phyloP scores from a whole-genome alignment of 2,113 vertebrate genomes.

The Gambusia affinis region DNA sequence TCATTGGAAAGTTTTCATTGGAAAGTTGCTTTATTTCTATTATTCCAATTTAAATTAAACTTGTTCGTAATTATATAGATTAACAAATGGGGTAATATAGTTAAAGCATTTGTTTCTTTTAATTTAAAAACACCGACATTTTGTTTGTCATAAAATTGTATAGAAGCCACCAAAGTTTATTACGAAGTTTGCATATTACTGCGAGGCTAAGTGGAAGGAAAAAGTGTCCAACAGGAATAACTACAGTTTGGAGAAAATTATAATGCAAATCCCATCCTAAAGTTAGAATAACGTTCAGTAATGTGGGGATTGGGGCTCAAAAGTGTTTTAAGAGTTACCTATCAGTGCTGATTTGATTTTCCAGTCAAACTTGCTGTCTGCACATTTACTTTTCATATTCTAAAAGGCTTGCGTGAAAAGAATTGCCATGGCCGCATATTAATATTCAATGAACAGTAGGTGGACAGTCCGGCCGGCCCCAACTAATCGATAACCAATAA shows the following conservation, averaged over 20 bases:
- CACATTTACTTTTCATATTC: not conserved
- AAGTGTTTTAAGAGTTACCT: not conserved
- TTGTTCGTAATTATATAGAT: not conserved
- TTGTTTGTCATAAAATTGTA: not conserved
- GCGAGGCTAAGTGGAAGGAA: no score
- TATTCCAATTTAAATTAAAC: not conserved
- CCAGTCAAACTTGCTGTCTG: not conserved
- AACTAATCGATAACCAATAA: slow-evolving; percentile 17
- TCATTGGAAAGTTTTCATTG: no score
- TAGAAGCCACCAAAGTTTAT: no score
- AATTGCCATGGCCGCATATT: no score
- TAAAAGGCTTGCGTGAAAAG: no score
- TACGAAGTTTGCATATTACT: no score
- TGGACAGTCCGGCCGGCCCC: not conserved
- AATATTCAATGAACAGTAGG: not conserved
- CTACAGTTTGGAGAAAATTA: no score
- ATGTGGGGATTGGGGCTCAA: not conserved
- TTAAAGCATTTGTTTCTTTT: not conserved
- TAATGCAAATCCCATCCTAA: not conserved
- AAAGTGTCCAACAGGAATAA: no score
- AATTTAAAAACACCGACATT: not conserved
- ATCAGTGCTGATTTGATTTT: not conserved
- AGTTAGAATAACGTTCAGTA: not conserved
- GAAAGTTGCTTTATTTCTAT: not conserved
- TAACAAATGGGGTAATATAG: not conserved